phyloP scores from a whole-genome alignment of 2,797 vertebrate genomes.

The Valencia hispanica region DNA sequence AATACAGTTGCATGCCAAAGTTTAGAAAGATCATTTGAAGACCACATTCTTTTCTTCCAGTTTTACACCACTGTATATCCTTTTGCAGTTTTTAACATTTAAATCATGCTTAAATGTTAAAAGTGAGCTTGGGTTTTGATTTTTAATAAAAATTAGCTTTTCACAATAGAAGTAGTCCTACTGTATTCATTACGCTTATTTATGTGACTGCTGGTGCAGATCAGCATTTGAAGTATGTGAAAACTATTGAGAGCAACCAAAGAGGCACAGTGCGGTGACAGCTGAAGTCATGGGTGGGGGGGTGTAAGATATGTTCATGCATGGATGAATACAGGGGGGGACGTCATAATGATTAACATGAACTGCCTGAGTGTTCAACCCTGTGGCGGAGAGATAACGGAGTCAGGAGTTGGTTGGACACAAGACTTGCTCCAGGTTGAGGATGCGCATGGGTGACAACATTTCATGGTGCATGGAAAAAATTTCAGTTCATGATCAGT shows the following conservation, averaged over 20 bases:
- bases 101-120: slow-evolving; percentile 5
- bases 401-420: slow-evolving; percentile 21
- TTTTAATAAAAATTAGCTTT: slow-evolving; percentile 8
- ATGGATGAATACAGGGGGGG: neutral
- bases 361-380: slow-evolving; percentile 38
- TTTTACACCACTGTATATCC: neutral
- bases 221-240: slow-evolving; percentile 8
- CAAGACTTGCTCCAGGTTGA: slow-evolving; percentile 34
- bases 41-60: neutral
- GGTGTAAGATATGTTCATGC: slow-evolving; percentile 30
- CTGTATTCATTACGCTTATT: too few species aligned
- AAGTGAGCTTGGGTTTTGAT: neutral
- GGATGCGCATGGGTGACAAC: slow-evolving; percentile 36
- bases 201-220: neutral
- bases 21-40: too few species aligned
- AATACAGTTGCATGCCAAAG: neutral
- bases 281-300: slow-evolving; percentile 7
- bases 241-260: slow-evolving; percentile 7
- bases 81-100: neutral
- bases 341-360: slow-evolving; percentile 49
- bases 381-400: slow-evolving; percentile 51
- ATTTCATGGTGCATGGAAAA: slow-evolving; percentile 33
- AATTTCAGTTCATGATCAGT: slow-evolving; percentile 24
- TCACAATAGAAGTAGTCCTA: neutral
- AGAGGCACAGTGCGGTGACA: slow-evolving; percentile 15